Percentiles rank a stretch among this genome's conserved stretches.
Evolutionary conservation across 2,797 vertebrate species (phyloP).

Genomic region (Okamejei kenojei): DNA sequence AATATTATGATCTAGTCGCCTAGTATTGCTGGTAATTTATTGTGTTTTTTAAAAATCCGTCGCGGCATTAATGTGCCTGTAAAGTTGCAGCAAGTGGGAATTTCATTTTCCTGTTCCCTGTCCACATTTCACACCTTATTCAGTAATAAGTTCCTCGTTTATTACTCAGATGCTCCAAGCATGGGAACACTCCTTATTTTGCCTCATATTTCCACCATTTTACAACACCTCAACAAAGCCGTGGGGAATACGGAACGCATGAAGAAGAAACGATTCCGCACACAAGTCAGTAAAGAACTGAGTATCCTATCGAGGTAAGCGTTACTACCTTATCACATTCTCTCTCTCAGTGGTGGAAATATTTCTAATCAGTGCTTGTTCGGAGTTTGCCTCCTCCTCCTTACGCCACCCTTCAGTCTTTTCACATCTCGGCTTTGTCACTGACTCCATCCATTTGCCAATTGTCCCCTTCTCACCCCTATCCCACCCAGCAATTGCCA

Average conservation of each 20-base stretch:
- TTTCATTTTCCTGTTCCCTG: not conserved
- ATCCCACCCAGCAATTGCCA: no score
- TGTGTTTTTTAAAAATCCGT: no score
- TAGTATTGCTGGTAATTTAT: no score
- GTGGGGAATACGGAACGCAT: constrained; percentile 73
- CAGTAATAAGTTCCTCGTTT: not conserved
- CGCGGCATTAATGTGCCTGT: no score
- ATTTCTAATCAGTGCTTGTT: not conserved
- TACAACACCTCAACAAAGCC: constrained; percentile 74
- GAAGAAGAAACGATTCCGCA: constrained; percentile 78
- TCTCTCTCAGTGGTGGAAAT: not conserved
- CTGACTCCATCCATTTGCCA: no score
- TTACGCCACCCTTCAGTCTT: no score
- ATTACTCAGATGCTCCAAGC: constrained; percentile 61
- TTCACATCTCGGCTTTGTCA: no score
- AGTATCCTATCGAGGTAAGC: constrained; percentile 93
- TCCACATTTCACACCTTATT: not conserved
- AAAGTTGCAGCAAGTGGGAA: no score
- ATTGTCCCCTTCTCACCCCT: no score
- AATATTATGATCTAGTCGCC: no score
- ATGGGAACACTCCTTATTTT: constrained; percentile 73
- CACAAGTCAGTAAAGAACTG: constrained; percentile 85
- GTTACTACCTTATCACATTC: not conserved
- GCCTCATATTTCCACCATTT: constrained; percentile 77
- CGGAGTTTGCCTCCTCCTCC: no score